Evolutionary conservation across 1,140 invertebrate species (phyloP), one percentile per base, ranked within the genome.

Genomic region (Macrobrachium rosenbergii): DNA sequence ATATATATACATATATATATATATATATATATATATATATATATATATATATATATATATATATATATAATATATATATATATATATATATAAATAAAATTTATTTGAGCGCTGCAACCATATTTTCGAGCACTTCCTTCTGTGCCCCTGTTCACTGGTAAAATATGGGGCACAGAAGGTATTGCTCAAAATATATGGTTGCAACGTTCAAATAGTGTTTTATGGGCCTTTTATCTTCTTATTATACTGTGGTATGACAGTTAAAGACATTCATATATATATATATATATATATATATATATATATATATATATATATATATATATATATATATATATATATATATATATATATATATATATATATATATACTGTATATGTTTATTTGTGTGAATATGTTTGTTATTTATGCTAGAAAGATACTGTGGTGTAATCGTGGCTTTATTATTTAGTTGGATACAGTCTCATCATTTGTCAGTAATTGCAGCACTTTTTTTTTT

Each of bases 11-110:
- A 37, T 37, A 37, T 37, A 37, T 37, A 37, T 37, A 37, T 37
- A 37, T 37, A 37, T 37, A 37, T 37, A 37, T 37, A 37, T 3
- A 37, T 3, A 37, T 37, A 37, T 37, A 37, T 37, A n/a, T 28
- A 21, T 59, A 69, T 43, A 37, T 43, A 82, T 17, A 82, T n/a
- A 82, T 37, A 76, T 76, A 76, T 76, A 76, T 76, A 76, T 76
- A 76, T 76, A 76, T 76, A 76, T 76, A 76, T 76, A 76, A 76
- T 76, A 76, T 76, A 76, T 76, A 76, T 76, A 76, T 76, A 76
- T 76, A 76, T 76, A 76, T 76, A 76, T 76, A 76, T 76, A 76
- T 76, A 76, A 52, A 76, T 76, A 76, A n/a, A n/a, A n/a, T n/a
- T n/a, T n/a, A n/a, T n/a, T n/a, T n/a, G n/a, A n/a, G n/a, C n/a